Evolutionary conservation across 2,113 vertebrate genomes (phyloP), one percentile per base, ranked within the genome.

Genomic region (Panurus biarmicus): DNA sequence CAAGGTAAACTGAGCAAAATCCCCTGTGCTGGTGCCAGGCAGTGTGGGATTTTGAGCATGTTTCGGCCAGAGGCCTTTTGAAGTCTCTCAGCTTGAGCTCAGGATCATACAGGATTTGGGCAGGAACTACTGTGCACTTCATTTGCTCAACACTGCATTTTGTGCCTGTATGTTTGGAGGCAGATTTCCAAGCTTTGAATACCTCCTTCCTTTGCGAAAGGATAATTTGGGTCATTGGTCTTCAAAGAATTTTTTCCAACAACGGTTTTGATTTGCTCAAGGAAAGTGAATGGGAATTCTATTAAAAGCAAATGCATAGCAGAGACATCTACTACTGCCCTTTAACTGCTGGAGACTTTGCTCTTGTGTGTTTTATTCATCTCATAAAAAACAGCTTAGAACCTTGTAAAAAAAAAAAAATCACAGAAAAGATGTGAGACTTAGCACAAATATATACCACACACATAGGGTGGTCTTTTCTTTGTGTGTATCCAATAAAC

Each of bases 301-400:
- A 92, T 97, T 95, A 90, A 93, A 93, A 95, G 87, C 57, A 96
- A 97, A 96, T 93, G 86, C 42, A 70, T 66, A 96, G 89, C 72
- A 61, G 65, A 95, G 79, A 36, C 94, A 95, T 73, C 79, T 81
- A 74, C 92, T 89, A 73, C 40, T 78, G 44, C 82, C 86, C 93
- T 91, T 89, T 94, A 95, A 76, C 56, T 95, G 62, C 85, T 96
- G 91, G 77, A 97, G 78, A 64, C 76, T 85, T 92, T 67, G 77
- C 89, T 96, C 78, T 95, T 93, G 85, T 93, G 96, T 81, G 77
- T 95, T 96, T 96, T 92, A 96, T 92, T 94, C 69, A 86, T 92
- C 93, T 95, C 72, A 94, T 97, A 96, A 96, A 96, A 96, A 95
- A 90, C 95, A 94, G 91, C 82, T 94, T 96, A 96, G 95, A 96